Base-by-base conservation (phyloP, 2,888 invertebrate genomes). In the Microchrysa polita region DNA sequence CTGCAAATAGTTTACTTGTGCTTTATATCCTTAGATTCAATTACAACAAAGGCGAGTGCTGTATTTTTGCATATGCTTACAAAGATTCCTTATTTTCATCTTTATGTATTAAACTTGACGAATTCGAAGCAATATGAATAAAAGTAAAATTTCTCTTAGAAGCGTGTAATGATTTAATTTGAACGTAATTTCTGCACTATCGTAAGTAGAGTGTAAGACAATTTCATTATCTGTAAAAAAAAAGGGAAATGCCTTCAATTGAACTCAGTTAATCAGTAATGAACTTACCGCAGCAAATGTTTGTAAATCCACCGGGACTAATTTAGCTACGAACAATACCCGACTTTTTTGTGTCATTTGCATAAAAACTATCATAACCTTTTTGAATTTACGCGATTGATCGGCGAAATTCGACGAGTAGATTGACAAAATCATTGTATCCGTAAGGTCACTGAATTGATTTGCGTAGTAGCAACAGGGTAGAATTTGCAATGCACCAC, bases 281-380 rank as follows among this genome's bases (percentile, higher is more conserved):
- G 16, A 53, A 16, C 16, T 44, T 44, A 63, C 63, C 18, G 63
- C 40, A 18, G 63, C 63, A 42, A 63, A 63, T 5, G 63, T 42
- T 5, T 42, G 16, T 14, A 63, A 63, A 42, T 10, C 20, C 18
- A 63, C 63, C 2, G 63, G 63, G 1, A 53, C 16, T 14, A 53
- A n/a, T n/a, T 16, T 53, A n/a, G n/a, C 53, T 5, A 16, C 53
- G 0, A 53, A 14, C 16, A 53, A n/a, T 0, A 53, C n/a, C 5
- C 16, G 9, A n/a, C 16, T 53, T 1, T 53, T 53, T 16, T 53
- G 53, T 7, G 53, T 53, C 53, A 53, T 1, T 16, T 12, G 16
- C 53, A 53, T 53, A 16, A 53, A 53, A 7, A 53, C 16, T 12
- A 53, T 53, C 16, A n/a, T 5, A 7, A 16, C 16, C 16, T 53